Percentiles rank a stretch among this genome's conserved stretches.
Evolutionary conservation across 2,113 vertebrate genomes (phyloP).

Genomic region (Cichladusa arquata): DNA sequence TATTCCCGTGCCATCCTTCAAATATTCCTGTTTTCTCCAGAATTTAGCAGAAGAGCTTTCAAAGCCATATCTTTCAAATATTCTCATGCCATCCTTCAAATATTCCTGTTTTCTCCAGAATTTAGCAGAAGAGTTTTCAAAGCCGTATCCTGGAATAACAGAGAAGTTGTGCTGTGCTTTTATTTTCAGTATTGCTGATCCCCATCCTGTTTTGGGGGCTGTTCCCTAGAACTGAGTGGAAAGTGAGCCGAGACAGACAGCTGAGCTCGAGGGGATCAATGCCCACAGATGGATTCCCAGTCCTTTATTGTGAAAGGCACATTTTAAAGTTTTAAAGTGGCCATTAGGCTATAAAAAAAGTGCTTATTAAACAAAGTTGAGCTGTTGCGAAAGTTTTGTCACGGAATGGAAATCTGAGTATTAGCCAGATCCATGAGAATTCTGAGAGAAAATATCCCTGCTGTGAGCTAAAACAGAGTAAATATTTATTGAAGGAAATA

Average conservation of each 20-base stretch:
- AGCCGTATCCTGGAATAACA: background rate
- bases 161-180: background rate
- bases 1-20: background rate
- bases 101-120: background rate
- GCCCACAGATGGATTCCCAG: background rate
- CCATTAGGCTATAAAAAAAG: background rate
- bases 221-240: accelerated
- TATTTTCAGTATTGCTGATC: background rate
- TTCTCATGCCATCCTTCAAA: background rate
- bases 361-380: background rate
- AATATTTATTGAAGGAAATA: background rate
- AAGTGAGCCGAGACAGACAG: background rate
- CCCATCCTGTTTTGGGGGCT: background rate
- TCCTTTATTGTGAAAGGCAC: background rate
- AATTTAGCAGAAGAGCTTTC: too few relatives aligned
- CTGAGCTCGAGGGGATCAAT: background rate
- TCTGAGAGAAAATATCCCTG: background rate
- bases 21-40: background rate
- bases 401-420: background rate
- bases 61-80: too few relatives aligned
- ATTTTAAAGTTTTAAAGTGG: background rate
- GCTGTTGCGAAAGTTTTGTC: background rate
- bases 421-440: background rate
- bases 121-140: background rate
- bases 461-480: background rate